These are phyloP conservation scores for Otus sunia DNA, from an alignment of 2,113 vertebrate species.

Conservation along the genomic window DNA sequence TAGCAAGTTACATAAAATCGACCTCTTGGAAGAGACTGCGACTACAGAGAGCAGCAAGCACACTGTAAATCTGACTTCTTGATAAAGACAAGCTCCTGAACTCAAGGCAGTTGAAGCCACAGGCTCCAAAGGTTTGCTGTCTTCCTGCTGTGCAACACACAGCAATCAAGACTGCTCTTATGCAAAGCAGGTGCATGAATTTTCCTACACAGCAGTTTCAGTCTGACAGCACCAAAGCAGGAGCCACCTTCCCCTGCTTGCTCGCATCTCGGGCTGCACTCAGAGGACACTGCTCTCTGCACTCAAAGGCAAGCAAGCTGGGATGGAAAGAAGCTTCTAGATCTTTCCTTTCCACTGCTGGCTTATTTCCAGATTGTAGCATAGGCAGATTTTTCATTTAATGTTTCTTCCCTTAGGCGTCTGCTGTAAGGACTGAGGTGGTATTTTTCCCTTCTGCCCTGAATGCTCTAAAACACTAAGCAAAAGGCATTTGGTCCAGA, in stretches of 20 bases:
- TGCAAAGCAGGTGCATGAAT: not conserved
- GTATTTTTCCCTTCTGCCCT: not conserved
- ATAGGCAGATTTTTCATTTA: not conserved
- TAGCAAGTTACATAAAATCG: not conserved
- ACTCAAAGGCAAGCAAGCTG: not conserved
- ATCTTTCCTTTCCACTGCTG: not conserved
- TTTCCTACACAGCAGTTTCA: not conserved
- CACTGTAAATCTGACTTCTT: not conserved
- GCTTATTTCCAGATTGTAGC: not conserved
- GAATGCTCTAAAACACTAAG: not conserved
- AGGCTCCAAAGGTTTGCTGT: not conserved
- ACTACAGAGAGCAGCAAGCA: not conserved
- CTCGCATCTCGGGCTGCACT: not conserved
- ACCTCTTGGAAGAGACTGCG: fast-evolving
- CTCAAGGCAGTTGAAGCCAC: fast-evolving
- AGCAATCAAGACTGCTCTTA: not conserved
- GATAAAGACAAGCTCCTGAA: not conserved
- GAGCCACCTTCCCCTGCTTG: not conserved
- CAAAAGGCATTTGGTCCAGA: not conserved
- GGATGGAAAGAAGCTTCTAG: not conserved
- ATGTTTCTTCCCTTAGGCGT: not conserved
- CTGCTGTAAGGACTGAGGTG: not conserved
- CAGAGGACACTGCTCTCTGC: not conserved
- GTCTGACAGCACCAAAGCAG: not conserved
- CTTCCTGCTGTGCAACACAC: not conserved